These are phyloP conservation scores for Leptogaster cylindrica DNA, from an alignment of 2,888 invertebrate genomes.

Conservation along the genomic window DNA sequence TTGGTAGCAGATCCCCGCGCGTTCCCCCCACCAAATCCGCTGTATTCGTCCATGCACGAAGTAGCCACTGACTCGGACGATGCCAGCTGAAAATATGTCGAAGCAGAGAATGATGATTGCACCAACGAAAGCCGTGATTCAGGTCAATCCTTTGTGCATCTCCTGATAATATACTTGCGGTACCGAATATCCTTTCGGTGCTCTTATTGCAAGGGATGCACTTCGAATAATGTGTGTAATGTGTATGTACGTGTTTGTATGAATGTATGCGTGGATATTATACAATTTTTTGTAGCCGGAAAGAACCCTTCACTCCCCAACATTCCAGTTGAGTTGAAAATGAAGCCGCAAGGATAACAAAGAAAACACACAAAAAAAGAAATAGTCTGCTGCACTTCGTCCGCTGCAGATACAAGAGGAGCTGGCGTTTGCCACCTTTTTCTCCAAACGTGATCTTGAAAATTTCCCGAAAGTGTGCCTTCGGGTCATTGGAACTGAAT, in stretches of 20 bases:
- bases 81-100: not conserved
- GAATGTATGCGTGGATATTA: not conserved
- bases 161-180: conserved; percentile 26
- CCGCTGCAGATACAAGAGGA: not conserved
- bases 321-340: conserved; percentile 2
- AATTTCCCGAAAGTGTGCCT: conserved; percentile 21
- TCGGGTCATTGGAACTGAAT: conserved; percentile 26
- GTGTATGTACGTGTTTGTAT: too few relatives aligned
- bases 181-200: not conserved
- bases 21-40: too few relatives aligned
- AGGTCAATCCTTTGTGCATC: conserved; percentile 43
- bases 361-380: too few relatives aligned
- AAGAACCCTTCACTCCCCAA: not conserved
- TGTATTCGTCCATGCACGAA: not conserved
- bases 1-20: too few relatives aligned
- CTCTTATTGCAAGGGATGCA: too few relatives aligned
- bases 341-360: not conserved
- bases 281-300: not conserved
- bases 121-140: conserved; percentile 38
- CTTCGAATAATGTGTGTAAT: too few relatives aligned
- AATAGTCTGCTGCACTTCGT: not conserved
- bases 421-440: not conserved
- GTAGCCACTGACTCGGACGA: not conserved
- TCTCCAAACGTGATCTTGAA: conserved; percentile 31
- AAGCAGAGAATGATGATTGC: not conserved